Evolutionary conservation across 2,113 vertebrate species (phyloP), one percentile per base, ranked within the genome.

Genomic region (Oreocharis arfaki): DNA sequence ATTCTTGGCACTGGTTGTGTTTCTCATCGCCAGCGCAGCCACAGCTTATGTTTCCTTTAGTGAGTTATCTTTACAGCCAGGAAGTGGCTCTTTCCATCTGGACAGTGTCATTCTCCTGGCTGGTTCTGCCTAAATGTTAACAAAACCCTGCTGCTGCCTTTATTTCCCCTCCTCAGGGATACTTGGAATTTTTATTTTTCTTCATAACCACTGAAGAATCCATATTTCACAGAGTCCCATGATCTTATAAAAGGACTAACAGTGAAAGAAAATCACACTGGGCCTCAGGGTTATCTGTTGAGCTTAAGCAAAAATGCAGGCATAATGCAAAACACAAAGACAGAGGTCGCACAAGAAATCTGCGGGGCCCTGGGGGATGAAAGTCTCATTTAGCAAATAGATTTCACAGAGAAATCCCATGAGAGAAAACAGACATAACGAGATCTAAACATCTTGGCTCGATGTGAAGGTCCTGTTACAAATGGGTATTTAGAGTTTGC

Each of bases 11-110:
- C 56, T 59, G 77, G 26, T 76, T 76, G 78, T 30, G 77, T 41
- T 93, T 94, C 96, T 92, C 88, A 53, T 94, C 41, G 55, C 95
- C 95, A 96, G 12, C 76, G 18, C 75, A 95, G 94, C 90, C 94
- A 95, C 87, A 96, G 95, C 76, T 96, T 95, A 93, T 95, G 90
- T 97, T 98, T 98, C 97, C 95, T 97, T 97, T 96, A 96, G 93
- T 55, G 76, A 97, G 87, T 97, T 98, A 97, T 97, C 95, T 97
- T 97, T 97, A 95, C 95, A 97, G 97, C 92, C 97, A 98, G 97
- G 97, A 98, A 98, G 96, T 92, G 93, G 96, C 90, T 90, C 97
- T 97, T 97, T 97, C 97, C 97, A 97, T 97, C 97, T 98, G 97
- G 97, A 96, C 82, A 96, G 67, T 89, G 90, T 98, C 97, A 95